These are phyloP conservation scores for Agrotis exclamationis DNA, from an alignment of 2,888 invertebrate genomes.

Conservation along the genomic window DNA sequence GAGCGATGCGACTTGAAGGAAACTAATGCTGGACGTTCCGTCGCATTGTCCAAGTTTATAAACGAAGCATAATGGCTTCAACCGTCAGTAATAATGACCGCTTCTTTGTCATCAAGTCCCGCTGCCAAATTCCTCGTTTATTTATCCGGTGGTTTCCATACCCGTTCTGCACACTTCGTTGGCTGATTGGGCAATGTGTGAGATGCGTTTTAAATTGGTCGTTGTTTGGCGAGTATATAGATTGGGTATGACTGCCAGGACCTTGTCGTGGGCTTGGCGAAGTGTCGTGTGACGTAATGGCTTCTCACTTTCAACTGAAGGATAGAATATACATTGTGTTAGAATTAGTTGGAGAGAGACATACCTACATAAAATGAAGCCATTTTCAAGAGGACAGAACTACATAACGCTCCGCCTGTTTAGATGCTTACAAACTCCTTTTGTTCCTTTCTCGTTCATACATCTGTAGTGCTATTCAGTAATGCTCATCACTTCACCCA, in stretches of 20 bases:
- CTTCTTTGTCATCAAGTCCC: slow-evolving; percentile 27
- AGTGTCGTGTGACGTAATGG: slow-evolving; percentile 7
- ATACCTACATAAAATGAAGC: background rate
- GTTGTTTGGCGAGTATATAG: slow-evolving; percentile 32
- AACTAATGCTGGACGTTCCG: background rate
- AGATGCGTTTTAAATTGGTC: slow-evolving; percentile 54
- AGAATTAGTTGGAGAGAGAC: background rate
- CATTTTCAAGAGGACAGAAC: background rate
- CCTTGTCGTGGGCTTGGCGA: slow-evolving; percentile 25
- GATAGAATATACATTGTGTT: background rate
- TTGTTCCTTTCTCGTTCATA: background rate
- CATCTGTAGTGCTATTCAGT: background rate
- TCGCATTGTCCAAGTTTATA: background rate
- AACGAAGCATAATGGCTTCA: slow-evolving; percentile 31
- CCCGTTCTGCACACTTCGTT: slow-evolving; percentile 21
- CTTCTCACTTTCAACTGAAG: slow-evolving; percentile 41
- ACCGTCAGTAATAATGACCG: slow-evolving; percentile 33
- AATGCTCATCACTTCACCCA: no score
- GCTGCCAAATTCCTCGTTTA: slow-evolving; percentile 55
- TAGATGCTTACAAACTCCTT: background rate
- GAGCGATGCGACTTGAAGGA: background rate
- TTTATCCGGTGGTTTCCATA: slow-evolving; percentile 32
- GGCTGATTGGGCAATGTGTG: slow-evolving; percentile 43
- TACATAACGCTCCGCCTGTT: background rate
- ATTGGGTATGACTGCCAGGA: slow-evolving; percentile 36